Evolutionary conservation across 2,888 invertebrate species (phyloP).

Genomic region (Nomada ruficornis): DNA sequence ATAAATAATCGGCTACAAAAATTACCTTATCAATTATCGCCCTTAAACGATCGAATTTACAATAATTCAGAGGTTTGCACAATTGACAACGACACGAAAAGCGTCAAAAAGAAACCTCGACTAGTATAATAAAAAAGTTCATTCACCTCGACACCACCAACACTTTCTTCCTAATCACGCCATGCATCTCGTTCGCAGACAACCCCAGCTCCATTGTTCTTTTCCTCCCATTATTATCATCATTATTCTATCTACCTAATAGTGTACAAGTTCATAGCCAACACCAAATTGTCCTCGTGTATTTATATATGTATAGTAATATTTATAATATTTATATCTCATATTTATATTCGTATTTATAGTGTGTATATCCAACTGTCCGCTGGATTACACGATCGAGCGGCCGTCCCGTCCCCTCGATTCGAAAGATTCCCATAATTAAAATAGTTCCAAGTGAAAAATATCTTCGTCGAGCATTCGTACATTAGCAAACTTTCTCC

Average conservation of each 20-base stretch:
- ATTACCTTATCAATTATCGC: background rate
- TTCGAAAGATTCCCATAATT: conserved; percentile 57
- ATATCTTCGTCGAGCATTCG: conserved; percentile 67
- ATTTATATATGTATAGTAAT: conserved; percentile 57
- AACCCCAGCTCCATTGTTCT: conserved; percentile 16
- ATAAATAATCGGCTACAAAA: background rate
- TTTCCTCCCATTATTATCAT: conserved; percentile 6
- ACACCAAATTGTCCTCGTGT: conserved; percentile 73
- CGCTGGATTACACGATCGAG: too few relatives aligned
- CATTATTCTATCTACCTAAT: conserved; percentile 67
- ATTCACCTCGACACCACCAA: conserved; percentile 12
- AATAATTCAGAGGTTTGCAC: too few relatives aligned
- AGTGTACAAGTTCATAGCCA: conserved; percentile 77
- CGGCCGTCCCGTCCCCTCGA: background rate
- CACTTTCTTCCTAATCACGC: background rate
- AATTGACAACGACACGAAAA: background rate
- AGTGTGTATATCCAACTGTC: conserved; percentile 46
- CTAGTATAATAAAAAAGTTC: background rate
- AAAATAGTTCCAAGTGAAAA: conserved; percentile 78
- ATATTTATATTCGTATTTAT: conserved; percentile 60
- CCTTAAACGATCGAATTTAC: background rate
- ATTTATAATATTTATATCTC: conserved; percentile 61
- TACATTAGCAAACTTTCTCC: background rate
- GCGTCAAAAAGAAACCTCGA: background rate
- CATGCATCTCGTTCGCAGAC: background rate